phyloP scores from a whole-genome alignment of 2,797 vertebrate species.

The Otus scops region DNA sequence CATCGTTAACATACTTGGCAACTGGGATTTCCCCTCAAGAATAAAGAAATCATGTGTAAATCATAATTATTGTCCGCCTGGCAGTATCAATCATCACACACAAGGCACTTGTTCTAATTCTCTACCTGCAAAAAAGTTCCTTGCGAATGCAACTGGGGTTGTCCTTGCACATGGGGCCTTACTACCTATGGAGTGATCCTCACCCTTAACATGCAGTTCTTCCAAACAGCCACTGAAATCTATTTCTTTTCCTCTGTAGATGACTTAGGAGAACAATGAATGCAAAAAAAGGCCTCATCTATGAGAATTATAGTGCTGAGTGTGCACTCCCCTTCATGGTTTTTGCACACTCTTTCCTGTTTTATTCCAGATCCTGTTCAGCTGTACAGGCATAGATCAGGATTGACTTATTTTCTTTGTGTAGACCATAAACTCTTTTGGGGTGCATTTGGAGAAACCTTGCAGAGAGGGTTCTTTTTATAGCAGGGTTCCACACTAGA shows the following conservation, averaged over 20 bases:
- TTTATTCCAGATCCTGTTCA: not conserved
- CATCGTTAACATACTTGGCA: constrained; percentile 79
- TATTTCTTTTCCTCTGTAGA: not conserved
- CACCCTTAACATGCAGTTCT: not conserved
- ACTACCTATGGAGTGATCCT: not conserved
- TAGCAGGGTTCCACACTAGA: not conserved
- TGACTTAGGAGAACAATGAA: not conserved
- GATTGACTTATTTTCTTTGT: not conserved
- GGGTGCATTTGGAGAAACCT: not conserved
- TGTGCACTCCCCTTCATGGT: not conserved
- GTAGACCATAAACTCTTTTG: not conserved
- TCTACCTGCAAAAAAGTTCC: not conserved
- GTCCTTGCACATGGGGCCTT: not conserved
- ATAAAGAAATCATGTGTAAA: constrained; percentile 71
- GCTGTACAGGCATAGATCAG: not conserved
- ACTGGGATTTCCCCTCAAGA: constrained; percentile 74
- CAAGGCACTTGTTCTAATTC: constrained; percentile 37
- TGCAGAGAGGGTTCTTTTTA: not conserved
- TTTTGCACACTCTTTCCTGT: not conserved
- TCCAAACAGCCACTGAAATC: not conserved
- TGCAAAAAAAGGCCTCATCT: not conserved
- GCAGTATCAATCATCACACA: constrained; percentile 63
- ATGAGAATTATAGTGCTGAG: not conserved
- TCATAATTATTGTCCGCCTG: constrained; percentile 64
- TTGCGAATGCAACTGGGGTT: not conserved